These are phyloP conservation scores for Cryptocephalus moraei DNA, from an alignment of 2,888 invertebrate genomes.

Conservation along the genomic window DNA sequence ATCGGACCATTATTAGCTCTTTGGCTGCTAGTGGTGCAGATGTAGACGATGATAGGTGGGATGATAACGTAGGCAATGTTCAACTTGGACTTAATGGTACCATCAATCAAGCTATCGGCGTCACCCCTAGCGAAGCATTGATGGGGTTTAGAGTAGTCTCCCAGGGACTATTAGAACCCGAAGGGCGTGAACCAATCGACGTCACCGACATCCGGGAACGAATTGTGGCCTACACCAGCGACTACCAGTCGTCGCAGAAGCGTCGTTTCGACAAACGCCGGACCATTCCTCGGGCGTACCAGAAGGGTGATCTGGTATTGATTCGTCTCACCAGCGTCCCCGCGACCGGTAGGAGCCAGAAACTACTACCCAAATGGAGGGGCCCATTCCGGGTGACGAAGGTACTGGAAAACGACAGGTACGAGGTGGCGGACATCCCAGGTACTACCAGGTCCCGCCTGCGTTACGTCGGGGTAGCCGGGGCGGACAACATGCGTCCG, in stretches of 20 bases:
- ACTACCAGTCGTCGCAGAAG: background rate
- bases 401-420: constrained; percentile 1
- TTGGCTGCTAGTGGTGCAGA: constrained; percentile 5
- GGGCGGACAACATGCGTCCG: no score
- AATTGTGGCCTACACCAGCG: background rate
- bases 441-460: no score
- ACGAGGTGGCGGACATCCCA: no score
- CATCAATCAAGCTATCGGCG: constrained; percentile 6
- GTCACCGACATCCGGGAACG: constrained; percentile 5
- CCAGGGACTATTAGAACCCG: background rate
- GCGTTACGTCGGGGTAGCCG: no score
- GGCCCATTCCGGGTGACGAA: constrained; percentile 9
- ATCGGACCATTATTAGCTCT: constrained; percentile 4
- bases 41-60: constrained; percentile 3
- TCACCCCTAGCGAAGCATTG: constrained; percentile 8
- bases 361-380: constrained; percentile 10
- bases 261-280: no score
- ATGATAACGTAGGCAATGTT: constrained; percentile 4
- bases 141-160: constrained; percentile 4
- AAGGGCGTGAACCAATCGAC: constrained; percentile 1
- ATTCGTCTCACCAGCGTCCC: no score
- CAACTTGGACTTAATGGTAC: constrained; percentile 8
- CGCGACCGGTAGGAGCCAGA: constrained; percentile 4
- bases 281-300: no score
- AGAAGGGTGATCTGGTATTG: no score